Conservation (phyloP, 2,888 invertebrate genomes). For the Oxycera nigricornis region DNA sequence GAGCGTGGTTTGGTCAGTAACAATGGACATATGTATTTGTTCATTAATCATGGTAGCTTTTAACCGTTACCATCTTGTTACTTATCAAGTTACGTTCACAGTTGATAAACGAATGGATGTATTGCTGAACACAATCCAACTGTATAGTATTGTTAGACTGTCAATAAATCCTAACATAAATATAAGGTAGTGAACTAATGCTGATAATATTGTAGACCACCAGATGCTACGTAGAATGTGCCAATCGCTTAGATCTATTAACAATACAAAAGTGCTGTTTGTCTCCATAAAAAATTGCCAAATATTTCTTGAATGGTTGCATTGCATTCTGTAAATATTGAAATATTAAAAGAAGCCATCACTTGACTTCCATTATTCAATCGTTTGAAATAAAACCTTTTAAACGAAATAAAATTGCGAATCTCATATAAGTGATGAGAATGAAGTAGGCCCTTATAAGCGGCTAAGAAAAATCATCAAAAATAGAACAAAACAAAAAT, state of each 20-base stretch:
- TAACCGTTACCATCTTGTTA: too few species aligned
- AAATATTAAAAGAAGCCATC: neutral
- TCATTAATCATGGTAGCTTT: too few species aligned
- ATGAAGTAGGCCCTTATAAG: neutral
- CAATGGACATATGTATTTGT: neutral
- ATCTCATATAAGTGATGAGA: neutral
- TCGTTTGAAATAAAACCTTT: neutral
- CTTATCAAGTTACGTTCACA: too few species aligned
- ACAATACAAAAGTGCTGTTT: neutral
- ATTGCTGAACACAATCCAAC: too few species aligned
- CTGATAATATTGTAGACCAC: neutral
- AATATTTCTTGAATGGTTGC: slow-evolving; percentile 20
- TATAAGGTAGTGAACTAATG: neutral
- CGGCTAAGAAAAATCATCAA: neutral
- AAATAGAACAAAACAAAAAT: neutral
- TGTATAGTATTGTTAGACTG: too few species aligned
- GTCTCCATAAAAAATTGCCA: neutral
- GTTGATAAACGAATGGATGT: too few species aligned
- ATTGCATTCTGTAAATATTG: neutral
- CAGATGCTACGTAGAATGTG: slow-evolving; percentile 12
- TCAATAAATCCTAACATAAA: neutral
- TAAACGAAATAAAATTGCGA: neutral
- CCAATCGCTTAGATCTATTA: neutral
- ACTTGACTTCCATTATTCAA: neutral
- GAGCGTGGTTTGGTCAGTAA: neutral